These are phyloP conservation scores for Penaeus vannamei DNA, from an alignment of 1,140 invertebrate species.

Conservation along the genomic window DNA sequence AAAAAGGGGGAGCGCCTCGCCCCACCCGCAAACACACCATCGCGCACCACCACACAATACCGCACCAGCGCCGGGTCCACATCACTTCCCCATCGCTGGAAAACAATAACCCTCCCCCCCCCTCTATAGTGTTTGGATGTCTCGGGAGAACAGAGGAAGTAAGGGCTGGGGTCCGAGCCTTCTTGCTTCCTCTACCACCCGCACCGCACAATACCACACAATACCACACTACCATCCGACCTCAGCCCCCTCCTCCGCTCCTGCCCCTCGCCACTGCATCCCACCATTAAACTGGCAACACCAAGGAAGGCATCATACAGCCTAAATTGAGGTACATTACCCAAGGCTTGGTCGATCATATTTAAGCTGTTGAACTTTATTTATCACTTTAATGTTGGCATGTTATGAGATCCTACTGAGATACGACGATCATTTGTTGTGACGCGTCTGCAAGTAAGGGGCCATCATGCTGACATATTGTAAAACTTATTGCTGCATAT, in stretches of 20 bases:
- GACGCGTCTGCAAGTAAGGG: slow-evolving; percentile 66
- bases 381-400: slow-evolving; percentile 67
- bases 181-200: too few relatives aligned
- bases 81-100: too few relatives aligned
- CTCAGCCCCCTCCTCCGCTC: not conserved
- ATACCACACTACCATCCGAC: too few relatives aligned
- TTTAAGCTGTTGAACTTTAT: slow-evolving; percentile 66
- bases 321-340: slow-evolving; percentile 66
- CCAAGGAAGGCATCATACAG: slow-evolving; percentile 61
- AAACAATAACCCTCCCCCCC: too few relatives aligned
- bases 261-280: not conserved
- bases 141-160: too few relatives aligned
- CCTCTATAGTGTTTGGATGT: too few relatives aligned
- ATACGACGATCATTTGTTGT: slow-evolving; percentile 65
- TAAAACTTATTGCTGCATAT: slow-evolving; percentile 66
- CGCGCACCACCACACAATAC: too few relatives aligned
- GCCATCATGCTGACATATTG: slow-evolving; percentile 66
- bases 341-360: slow-evolving; percentile 62
- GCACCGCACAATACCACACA: too few relatives aligned
- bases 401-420: slow-evolving; percentile 66
- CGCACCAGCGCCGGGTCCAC: too few relatives aligned
- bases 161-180: too few relatives aligned
- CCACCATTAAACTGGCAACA: slow-evolving; percentile 14
- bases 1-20: too few relatives aligned
- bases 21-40: too few relatives aligned